A percentile compares a stretch with the other conserved stretches of the same genome.
Evolutionary conservation across 2,888 invertebrate species (phyloP).

Genomic region (Cistogaster globosa): DNA sequence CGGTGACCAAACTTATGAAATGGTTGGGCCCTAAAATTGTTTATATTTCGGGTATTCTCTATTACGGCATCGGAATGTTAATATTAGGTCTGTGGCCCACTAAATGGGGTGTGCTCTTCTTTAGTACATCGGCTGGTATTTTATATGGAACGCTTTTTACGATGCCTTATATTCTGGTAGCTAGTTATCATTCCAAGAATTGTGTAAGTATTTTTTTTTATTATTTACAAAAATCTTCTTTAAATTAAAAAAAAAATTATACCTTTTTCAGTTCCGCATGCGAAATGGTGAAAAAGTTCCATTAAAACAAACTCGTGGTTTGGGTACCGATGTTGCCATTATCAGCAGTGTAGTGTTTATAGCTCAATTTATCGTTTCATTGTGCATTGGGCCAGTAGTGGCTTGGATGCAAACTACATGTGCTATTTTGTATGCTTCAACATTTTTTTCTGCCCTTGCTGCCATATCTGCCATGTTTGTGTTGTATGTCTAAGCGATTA

Average conservation of each 20-base stretch:
- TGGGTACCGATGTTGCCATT: slow-evolving; percentile 83
- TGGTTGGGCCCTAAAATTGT: slow-evolving; percentile 80
- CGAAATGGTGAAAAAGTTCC: slow-evolving; percentile 81
- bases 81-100: slow-evolving; percentile 82
- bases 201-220: slow-evolving; percentile 78
- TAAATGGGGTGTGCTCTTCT: slow-evolving; percentile 81
- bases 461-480: slow-evolving; percentile 82
- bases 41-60: slow-evolving; percentile 81
- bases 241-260: not conserved
- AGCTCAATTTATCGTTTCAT: slow-evolving; percentile 82
- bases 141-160: slow-evolving; percentile 83
- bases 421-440: slow-evolving; percentile 82
- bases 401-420: slow-evolving; percentile 80
- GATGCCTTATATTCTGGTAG: slow-evolving; percentile 82
- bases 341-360: slow-evolving; percentile 83
- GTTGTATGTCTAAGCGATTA: slow-evolving; percentile 78
- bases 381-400: slow-evolving; percentile 81
- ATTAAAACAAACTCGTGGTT: slow-evolving; percentile 81
- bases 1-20: slow-evolving; percentile 81
- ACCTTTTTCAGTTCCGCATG: slow-evolving; percentile 78
- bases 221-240: not conserved
- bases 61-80: slow-evolving; percentile 82
- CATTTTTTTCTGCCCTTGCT: slow-evolving; percentile 80
- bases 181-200: slow-evolving; percentile 82
- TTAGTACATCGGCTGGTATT: slow-evolving; percentile 82